These are phyloP conservation scores for Penaeus indicus DNA, from an alignment of 1,140 invertebrate species.

Conservation along the genomic window DNA sequence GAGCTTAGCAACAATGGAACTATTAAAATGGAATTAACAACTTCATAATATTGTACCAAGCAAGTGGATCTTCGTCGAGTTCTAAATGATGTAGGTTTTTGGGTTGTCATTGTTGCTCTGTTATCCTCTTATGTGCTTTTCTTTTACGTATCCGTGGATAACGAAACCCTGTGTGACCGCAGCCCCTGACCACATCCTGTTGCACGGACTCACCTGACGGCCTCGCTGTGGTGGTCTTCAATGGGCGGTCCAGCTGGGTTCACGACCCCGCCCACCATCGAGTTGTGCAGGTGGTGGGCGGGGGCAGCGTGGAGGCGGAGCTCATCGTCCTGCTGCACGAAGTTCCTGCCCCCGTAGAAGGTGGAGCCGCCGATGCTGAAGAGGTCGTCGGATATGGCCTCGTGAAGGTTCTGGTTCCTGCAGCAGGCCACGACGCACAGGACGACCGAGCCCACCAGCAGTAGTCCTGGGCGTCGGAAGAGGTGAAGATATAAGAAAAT, in stretches of 20 bases:
- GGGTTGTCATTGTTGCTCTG: too few species aligned
- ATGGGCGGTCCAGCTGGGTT: background rate
- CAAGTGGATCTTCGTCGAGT: too few species aligned
- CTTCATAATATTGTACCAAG: too few species aligned
- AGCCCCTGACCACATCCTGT: background rate
- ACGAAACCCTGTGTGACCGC: background rate
- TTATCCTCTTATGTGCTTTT: too few species aligned
- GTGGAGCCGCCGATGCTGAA: constrained; percentile 50
- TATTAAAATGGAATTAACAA: too few species aligned
- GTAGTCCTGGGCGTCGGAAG: background rate
- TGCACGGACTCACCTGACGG: constrained; percentile 31
- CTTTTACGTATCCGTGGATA: too few species aligned
- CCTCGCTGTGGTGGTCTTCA: constrained; percentile 20
- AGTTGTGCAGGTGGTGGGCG: background rate
- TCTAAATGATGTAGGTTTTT: too few species aligned
- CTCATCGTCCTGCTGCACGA: constrained; percentile 31
- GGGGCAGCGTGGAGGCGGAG: background rate
- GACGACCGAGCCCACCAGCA: constrained; percentile 42
- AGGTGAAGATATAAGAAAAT: background rate
- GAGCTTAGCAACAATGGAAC: too few species aligned
- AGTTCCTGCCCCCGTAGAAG: constrained; percentile 35
- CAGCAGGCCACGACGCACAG: constrained; percentile 45
- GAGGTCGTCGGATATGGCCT: constrained; percentile 44
- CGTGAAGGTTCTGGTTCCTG: constrained; percentile 24
- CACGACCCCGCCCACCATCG: background rate